Conservation (phyloP, 2,797 vertebrate genomes). For the Pogoniulus pusillus region DNA sequence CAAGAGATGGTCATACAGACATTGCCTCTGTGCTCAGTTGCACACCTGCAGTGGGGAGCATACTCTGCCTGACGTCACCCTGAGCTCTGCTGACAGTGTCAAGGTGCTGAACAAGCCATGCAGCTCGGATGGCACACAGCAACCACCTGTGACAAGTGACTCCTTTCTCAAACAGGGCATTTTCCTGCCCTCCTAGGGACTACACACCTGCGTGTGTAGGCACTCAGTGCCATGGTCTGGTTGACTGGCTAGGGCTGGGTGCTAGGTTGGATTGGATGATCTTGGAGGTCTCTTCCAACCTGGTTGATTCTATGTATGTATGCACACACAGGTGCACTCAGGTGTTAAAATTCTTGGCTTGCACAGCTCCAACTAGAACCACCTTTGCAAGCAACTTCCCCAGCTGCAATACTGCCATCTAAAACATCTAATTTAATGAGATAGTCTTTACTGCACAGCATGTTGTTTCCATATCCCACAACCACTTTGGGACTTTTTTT, state of each 20-base stretch:
- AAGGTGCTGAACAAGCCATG: rapidly evolving
- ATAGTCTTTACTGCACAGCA: rapidly evolving
- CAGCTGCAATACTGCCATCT: neutral
- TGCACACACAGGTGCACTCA: neutral
- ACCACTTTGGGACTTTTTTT: rapidly evolving
- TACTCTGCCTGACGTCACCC: neutral
- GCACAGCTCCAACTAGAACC: neutral
- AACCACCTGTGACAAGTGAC: neutral
- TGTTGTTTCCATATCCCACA: neutral
- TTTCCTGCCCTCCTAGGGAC: neutral
- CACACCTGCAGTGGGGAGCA: neutral
- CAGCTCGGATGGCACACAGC: rapidly evolving
- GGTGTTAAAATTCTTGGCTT: neutral
- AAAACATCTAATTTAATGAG: neutral
- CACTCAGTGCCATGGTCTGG: no score
- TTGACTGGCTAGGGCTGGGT: no score
- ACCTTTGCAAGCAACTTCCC: neutral
- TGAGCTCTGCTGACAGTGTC: rapidly evolving
- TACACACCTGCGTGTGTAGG: rapidly evolving
- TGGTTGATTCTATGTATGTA: no score
- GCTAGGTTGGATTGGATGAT: no score
- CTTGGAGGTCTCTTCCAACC: no score
- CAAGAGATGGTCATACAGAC: neutral
- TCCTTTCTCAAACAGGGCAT: neutral
- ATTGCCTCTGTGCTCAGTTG: neutral